These are phyloP conservation scores for Amphibalanus amphitrite DNA, from an alignment of 1,140 invertebrate genomes.

Conservation along the genomic window DNA sequence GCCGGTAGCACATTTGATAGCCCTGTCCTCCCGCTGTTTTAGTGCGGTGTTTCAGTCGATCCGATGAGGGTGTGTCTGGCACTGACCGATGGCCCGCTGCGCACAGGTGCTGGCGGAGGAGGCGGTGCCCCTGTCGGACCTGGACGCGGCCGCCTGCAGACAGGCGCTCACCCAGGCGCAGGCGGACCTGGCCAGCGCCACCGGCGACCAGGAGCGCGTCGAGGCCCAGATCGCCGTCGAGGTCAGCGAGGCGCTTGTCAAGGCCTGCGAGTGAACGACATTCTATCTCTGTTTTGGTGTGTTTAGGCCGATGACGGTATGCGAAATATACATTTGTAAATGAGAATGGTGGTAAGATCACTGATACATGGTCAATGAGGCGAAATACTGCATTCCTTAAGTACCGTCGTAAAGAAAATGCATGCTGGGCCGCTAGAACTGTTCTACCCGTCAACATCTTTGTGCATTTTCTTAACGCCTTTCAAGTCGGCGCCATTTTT, in stretches of 20 bases:
- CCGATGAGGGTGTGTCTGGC: not conserved
- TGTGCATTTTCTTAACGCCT: too few species aligned
- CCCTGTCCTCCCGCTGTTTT: not conserved
- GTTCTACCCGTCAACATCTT: too few species aligned
- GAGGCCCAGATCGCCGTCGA: constrained; percentile 90
- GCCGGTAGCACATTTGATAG: constrained; percentile 3
- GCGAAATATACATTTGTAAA: too few species aligned
- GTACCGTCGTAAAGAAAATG: too few species aligned
- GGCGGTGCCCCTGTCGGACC: constrained; percentile 66
- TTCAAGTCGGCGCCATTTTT: too few species aligned
- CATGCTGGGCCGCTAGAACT: too few species aligned
- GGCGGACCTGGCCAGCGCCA: constrained; percentile 55
- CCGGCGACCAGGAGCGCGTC: constrained; percentile 65
- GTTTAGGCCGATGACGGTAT: constrained; percentile 38
- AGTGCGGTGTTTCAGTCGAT: not conserved
- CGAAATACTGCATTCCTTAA: too few species aligned
- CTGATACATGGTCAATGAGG: too few species aligned
- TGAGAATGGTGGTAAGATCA: not conserved
- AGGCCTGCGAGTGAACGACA: constrained; percentile 66
- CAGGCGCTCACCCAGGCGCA: constrained; percentile 73
- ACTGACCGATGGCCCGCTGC: not conserved
- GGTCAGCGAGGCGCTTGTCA: constrained; percentile 79
- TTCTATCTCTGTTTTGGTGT: constrained; percentile 60
- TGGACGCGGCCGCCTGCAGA: constrained; percentile 63
- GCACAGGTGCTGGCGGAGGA: constrained; percentile 97